Conservation (phyloP, 2,113 vertebrate species). For the Mastomys coucha region DNA sequence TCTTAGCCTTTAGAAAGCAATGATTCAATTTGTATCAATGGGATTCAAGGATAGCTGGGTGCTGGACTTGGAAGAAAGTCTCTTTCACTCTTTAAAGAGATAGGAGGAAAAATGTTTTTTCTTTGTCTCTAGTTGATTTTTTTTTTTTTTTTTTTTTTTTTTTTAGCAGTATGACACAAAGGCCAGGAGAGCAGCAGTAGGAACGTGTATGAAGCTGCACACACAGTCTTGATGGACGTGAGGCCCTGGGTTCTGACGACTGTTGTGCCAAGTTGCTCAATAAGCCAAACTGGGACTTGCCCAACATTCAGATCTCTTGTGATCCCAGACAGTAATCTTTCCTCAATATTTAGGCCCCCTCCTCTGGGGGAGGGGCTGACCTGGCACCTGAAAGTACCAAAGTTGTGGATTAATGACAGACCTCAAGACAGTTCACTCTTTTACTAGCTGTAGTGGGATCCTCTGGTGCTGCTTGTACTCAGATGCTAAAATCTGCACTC, state of each 20-base stretch:
- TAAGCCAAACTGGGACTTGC: not conserved
- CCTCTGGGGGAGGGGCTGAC: not conserved
- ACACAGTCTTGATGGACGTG: not conserved
- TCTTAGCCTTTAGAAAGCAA: not conserved
- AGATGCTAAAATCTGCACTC: too few species aligned
- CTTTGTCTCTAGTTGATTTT: conserved; percentile 5
- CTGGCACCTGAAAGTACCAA: not conserved
- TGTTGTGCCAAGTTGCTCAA: not conserved
- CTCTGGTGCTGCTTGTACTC: too few species aligned
- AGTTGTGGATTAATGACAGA: not conserved
- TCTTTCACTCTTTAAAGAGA: not conserved
- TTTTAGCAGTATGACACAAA: not conserved
- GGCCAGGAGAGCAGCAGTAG: not conserved
- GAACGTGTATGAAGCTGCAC: not conserved
- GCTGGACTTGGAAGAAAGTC: not conserved
- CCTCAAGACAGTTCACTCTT: not conserved
- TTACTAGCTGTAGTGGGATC: too few species aligned
- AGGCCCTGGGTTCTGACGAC: not conserved
- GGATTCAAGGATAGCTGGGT: not conserved
- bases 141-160: not conserved
- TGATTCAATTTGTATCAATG: not conserved
- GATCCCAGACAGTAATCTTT: not conserved
- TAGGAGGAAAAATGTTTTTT: not conserved
- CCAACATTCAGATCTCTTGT: not conserved
- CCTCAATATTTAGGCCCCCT: not conserved